These are phyloP conservation scores for Dinothrombium tinctorium DNA, from an alignment of 1,140 invertebrate species.

Conservation along the genomic window DNA sequence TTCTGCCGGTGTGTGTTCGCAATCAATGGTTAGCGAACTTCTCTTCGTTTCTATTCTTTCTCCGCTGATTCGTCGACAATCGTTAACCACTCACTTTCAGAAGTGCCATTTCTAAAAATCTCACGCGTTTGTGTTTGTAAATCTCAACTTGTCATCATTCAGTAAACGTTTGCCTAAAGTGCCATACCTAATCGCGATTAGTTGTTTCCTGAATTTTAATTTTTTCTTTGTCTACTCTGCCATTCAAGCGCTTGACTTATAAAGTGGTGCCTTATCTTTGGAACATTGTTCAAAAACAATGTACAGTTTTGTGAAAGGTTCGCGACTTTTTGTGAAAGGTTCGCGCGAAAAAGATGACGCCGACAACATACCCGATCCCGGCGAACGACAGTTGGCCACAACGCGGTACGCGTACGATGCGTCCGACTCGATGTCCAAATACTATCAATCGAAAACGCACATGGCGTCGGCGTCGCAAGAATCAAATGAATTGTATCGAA, in stretches of 20 bases:
- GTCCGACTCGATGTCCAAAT: not conserved
- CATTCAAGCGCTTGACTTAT: not conserved
- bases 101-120: not conserved
- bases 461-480: conserved; percentile 18
- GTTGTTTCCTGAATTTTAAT: not conserved
- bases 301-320: conserved; percentile 10
- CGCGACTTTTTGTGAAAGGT: conserved; percentile 50
- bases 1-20: too few species aligned
- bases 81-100: too few species aligned
- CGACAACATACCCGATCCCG: conserved; percentile 23
- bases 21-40: too few species aligned
- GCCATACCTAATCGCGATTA: too few species aligned
- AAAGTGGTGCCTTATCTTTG: not conserved
- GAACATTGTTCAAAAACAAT: conserved; percentile 1
- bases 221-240: not conserved
- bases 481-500: conserved; percentile 25
- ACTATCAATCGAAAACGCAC: conserved; percentile 13
- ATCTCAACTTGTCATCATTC: not conserved
- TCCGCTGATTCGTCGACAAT: too few species aligned
- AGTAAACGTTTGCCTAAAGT: too few species aligned
- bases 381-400: conserved; percentile 8
- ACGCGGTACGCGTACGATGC: conserved; percentile 6
- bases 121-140: not conserved
- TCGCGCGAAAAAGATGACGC: conserved; percentile 36
- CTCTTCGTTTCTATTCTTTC: too few species aligned